These are phyloP conservation scores for Lepidonotus clava DNA, from an alignment of 2,888 invertebrate genomes.

Conservation along the genomic window DNA sequence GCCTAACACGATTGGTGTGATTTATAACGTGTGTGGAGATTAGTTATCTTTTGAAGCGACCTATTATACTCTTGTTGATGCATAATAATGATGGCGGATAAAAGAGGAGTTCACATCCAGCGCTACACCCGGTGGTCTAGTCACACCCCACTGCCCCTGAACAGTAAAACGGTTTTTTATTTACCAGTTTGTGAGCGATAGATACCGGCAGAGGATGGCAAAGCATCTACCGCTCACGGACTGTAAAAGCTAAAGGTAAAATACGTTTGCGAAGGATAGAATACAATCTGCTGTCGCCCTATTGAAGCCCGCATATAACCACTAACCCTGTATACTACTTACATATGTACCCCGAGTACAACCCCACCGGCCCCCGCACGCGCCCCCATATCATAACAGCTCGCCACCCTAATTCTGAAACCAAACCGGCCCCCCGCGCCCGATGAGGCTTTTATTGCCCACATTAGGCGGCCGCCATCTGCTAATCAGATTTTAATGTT, in stretches of 20 bases:
- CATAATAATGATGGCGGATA: no score
- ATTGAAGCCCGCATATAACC: background rate
- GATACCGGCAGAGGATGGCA: no score
- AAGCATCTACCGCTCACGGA: no score
- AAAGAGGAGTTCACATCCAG: no score
- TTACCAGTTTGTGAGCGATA: no score
- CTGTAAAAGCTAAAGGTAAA: no score
- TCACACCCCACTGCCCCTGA: no score
- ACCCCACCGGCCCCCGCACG: background rate
- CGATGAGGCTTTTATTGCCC: background rate
- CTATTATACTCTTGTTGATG: background rate
- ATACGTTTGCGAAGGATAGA: no score
- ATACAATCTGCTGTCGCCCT: no score
- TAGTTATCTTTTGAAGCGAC: slow-evolving; percentile 1
- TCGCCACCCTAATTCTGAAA: background rate
- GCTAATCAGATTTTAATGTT: background rate
- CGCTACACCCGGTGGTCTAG: no score
- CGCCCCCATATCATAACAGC: background rate
- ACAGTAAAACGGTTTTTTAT: no score
- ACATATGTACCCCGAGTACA: background rate
- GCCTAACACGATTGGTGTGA: background rate
- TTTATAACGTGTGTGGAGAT: background rate
- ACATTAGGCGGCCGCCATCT: background rate
- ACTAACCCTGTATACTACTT: background rate
- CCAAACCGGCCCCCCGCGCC: background rate